Conservation (phyloP, 2,797 vertebrate genomes). For the Oreochromis mossambicus region DNA sequence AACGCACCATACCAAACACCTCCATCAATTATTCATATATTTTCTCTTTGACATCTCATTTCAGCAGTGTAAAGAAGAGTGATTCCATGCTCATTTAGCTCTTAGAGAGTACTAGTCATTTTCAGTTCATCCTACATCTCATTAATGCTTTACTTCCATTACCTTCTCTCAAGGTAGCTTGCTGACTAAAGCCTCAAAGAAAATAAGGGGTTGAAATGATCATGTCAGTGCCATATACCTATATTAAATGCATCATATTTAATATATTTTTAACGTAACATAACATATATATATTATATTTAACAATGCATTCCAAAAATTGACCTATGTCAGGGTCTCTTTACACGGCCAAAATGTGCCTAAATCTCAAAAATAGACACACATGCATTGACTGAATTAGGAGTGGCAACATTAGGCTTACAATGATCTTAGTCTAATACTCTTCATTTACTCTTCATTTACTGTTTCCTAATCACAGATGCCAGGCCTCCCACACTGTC, state of each 20-base stretch:
- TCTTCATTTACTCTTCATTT: slow-evolving; percentile 45
- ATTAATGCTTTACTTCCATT: slow-evolving; percentile 22
- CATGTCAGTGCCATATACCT: neutral
- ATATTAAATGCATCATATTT: slow-evolving; percentile 6
- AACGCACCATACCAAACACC: neutral
- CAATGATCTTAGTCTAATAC: slow-evolving; percentile 35
- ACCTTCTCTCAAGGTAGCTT: slow-evolving; percentile 7
- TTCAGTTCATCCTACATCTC: neutral
- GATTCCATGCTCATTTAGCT: slow-evolving; percentile 15
- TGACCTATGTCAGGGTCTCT: neutral
- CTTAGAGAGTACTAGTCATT: neutral
- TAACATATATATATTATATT: neutral
- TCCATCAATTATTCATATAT: neutral
- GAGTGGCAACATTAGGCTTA: slow-evolving; percentile 10
- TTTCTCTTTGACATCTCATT: slow-evolving; percentile 12
- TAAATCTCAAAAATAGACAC: neutral
- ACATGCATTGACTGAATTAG: neutral
- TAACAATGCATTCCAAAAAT: neutral
- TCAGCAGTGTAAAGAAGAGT: neutral
- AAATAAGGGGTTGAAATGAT: slow-evolving; percentile 28
- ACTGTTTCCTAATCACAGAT: slow-evolving; percentile 45
- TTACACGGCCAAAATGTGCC: neutral
- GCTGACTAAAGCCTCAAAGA: slow-evolving; percentile 34
- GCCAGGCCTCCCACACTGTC: slow-evolving; percentile 20
- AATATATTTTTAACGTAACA: neutral